Conservation (phyloP, 2,888 invertebrate species). For the Branchipolynoe longqiensis region DNA sequence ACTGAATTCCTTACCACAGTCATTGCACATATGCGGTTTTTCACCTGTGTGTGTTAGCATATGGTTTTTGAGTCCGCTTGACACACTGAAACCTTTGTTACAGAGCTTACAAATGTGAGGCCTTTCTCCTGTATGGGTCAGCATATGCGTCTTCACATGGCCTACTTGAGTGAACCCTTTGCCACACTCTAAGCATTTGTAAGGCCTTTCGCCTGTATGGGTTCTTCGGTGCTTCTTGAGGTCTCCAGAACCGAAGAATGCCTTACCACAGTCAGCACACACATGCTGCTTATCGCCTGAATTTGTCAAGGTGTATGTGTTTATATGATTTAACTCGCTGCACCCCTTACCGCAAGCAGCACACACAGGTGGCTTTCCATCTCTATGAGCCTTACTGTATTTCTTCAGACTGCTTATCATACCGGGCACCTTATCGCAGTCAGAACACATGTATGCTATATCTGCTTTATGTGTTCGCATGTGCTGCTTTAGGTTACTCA, state of each 20-base stretch:
- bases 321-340: neutral
- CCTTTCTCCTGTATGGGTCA: conserved; percentile 1
- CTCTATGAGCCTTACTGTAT: neutral
- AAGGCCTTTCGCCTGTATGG: conserved; percentile 13
- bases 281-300: neutral
- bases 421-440: too few species aligned
- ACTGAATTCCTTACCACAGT: conserved; percentile 5
- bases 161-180: neutral
- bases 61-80: neutral
- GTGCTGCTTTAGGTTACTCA: neutral
- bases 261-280: conserved; percentile 19
- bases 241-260: neutral
- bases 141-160: conserved; percentile 1
- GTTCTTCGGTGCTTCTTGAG: conserved; percentile 8
- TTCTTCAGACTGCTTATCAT: neutral
- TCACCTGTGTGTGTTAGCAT: conserved; percentile 3
- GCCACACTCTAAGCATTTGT: neutral
- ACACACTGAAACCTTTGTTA: neutral
- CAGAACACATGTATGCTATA: neutral
- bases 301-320: neutral
- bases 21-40: neutral
- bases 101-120: neutral
- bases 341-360: neutral
- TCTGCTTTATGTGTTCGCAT: neutral
- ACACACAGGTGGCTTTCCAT: neutral